These are phyloP conservation scores for Prunella strophiata DNA, from an alignment of 2,797 vertebrate species.

Conservation along the genomic window DNA sequence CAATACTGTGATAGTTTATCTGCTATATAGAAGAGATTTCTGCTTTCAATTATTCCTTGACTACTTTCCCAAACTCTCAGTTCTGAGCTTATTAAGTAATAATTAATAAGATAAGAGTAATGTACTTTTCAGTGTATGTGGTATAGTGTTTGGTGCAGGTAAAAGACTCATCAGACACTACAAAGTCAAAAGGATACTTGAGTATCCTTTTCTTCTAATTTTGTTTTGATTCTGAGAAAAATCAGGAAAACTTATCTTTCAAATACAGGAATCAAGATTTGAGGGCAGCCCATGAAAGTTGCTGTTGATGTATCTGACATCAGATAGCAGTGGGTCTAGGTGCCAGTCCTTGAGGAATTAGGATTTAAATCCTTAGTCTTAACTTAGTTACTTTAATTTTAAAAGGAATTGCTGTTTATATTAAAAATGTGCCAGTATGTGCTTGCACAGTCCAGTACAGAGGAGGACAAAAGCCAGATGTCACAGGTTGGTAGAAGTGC, in stretches of 20 bases:
- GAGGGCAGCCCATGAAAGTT: neutral
- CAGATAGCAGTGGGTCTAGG: neutral
- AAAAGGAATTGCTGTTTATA: neutral
- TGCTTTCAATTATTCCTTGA: constrained; percentile 12
- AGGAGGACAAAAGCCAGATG: neutral
- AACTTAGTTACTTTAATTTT: neutral
- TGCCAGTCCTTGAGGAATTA: neutral
- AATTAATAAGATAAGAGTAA: neutral
- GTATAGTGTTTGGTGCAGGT: neutral
- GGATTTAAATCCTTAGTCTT: neutral
- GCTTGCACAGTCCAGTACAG: neutral
- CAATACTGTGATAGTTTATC: neutral
- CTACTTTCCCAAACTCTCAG: neutral
- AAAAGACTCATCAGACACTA: neutral
- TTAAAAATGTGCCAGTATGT: neutral
- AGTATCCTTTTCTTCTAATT: neutral
- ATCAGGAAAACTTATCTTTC: neutral
- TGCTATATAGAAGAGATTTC: neutral
- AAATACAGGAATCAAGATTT: neutral
- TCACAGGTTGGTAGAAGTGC: neutral
- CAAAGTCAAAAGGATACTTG: neutral
- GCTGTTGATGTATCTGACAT: neutral
- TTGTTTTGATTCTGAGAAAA: constrained; percentile 4
- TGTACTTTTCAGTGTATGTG: neutral
- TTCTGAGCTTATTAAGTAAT: neutral